Evolutionary conservation across 1,140 invertebrate genomes (phyloP), one percentile per base, ranked within the genome.

Genomic region (Chelonus insularis): DNA sequence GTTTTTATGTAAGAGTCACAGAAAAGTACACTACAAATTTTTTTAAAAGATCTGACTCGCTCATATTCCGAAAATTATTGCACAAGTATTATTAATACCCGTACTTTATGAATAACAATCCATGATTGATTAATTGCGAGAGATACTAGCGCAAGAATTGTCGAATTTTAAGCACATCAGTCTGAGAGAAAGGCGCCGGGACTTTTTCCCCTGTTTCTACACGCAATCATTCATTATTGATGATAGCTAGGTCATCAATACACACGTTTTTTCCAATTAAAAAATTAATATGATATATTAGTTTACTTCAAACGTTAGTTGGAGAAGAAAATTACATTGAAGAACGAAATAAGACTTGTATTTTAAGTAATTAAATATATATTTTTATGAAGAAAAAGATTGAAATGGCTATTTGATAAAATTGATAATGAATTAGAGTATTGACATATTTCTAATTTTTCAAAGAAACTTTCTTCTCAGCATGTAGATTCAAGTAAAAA

Each of bases 111-210:
- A 25, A n/a, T 29, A 50, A 18, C n/a, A 21, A 50, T 50, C 11
- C 11, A 25, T 25, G 20, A 50, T 21, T 8, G n/a, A 45, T 45
- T 8, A 45, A 16, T 20, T 45, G 43, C 43, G n/a, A n/a, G 43
- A 45, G 14, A 20, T 45, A 21, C 43, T 45, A 12, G 43, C 12
- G 12, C 21, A 23, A 50, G 11, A 50, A 50, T 50, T 50, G 11
- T 29, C 11, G 14, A 50, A 50, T 50, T 25, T 29, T 12, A 8
- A 25, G 21, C 47, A 12, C n/a, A 12, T 50, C 47, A 25, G 48
- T 51, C 48, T 32, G 29, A 51, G 48, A 34, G 48, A 51, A 51
- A 51, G 48, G 48, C 48, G 48, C 23, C 7, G 25, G 25, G 48
- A 51, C 8, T n/a, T 25, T 25, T 25, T n/a, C 48, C 48, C 25